Base-by-base conservation (phyloP, 2,888 invertebrate species). In the Aphodius granarius region DNA sequence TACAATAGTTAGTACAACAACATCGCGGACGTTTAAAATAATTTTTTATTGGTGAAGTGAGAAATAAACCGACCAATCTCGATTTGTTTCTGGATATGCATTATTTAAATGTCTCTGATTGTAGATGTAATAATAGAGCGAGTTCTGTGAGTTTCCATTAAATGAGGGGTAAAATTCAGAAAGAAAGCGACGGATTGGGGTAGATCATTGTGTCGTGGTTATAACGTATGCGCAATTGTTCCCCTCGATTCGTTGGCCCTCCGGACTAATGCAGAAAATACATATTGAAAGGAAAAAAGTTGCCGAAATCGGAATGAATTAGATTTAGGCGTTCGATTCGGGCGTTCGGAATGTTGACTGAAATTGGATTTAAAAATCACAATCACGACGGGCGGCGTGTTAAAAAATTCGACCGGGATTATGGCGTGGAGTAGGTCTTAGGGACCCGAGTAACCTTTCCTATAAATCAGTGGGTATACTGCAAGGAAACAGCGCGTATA, bases 391-490 rank as follows among this genome's bases (percentile, higher is more conserved):
- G 68, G 21, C 68, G 68, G 22, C 71, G 82, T 81, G 81, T 79
- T 79, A 81, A 81, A 83, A 83, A 83, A 83, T 81, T 81, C 81
- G 43, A 80, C 82, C 81, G 43, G 81, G 82, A 83, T 83, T 83
- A 83, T 83, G 82, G 81, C 80, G 76, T 73, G 76, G 78, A 81
- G 81, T 81, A 78, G 81, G 82, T 81, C 79, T 85, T 82, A 82
- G 84, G 82, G 84, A 23, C 82, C 82, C 81, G 81, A 84, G 84
- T 84, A 85, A 85, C 85, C 84, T 84, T 78, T 82, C 81, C 84
- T 79, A 85, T 86, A 86, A 86, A 86, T 86, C 86, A 86, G 83
- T 75, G 80, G 80, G 81, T 74, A 83, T 79, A 80, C 73, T 80
- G 78, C 76, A 77, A 80, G 80, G 80, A 81, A 84, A 84, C 84